phyloP scores from a whole-genome alignment of 2,797 vertebrate species.

The Trichosurus vulpecula region DNA sequence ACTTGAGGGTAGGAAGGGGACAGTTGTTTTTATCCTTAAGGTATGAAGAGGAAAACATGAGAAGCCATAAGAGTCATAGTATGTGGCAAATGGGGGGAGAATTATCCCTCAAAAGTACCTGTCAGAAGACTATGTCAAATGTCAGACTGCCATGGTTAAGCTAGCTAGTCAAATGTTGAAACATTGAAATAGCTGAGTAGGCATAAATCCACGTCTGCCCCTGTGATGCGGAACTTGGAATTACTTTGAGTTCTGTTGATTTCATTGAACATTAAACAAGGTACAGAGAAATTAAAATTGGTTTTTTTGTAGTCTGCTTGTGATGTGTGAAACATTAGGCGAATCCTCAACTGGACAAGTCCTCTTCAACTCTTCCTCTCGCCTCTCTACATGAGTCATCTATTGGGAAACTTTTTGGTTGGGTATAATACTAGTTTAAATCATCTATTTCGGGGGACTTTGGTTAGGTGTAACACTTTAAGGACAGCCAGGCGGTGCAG shows the following conservation, averaged over 20 bases:
- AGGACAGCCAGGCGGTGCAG: neutral
- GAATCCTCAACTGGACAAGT: conserved; percentile 18
- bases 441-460: neutral
- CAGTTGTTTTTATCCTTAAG: neutral
- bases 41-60: neutral
- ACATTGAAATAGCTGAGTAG: conserved; percentile 16
- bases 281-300: neutral
- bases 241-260: conserved; percentile 13
- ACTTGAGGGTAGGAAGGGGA: neutral
- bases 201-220: neutral
- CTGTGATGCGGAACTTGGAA: conserved; percentile 42
- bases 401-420: conserved; percentile 36
- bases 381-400: neutral
- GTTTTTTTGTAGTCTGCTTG: neutral
- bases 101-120: conserved; percentile 17
- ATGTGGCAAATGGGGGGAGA: neutral
- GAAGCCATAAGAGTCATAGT: neutral
- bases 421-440: conserved; percentile 27
- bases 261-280: neutral
- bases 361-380: conserved; percentile 34
- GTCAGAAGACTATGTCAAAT: conserved; percentile 29
- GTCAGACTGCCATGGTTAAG: conserved; percentile 29
- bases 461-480: neutral
- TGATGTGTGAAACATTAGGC: neutral
- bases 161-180: conserved; percentile 51